These are phyloP conservation scores for Ophiothrix spiculata DNA, from an alignment of 35 echinoderm and acorn worm species.

Conservation along the genomic window DNA sequence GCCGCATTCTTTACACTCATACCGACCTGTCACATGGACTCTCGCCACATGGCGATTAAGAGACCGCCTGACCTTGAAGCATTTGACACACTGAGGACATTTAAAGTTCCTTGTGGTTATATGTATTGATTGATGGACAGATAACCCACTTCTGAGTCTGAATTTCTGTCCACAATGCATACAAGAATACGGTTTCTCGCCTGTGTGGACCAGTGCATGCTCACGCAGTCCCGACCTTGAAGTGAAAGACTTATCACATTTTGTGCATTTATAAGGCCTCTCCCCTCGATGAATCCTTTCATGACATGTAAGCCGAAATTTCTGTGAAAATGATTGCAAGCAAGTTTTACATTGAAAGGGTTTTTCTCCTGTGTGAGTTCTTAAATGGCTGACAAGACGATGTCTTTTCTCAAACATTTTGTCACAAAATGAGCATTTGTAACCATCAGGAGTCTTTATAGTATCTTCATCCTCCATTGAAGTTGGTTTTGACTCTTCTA, in stretches of 20 bases:
- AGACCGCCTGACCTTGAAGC: background rate
- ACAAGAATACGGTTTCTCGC: constrained; percentile 9
- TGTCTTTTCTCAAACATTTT: background rate
- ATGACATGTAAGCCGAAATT: constrained; percentile 40
- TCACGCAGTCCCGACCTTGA: background rate
- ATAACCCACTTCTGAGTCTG: background rate
- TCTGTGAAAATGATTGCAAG: constrained; percentile 60
- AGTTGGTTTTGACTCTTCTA: background rate
- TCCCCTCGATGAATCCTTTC: constrained; percentile 49
- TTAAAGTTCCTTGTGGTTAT: background rate
- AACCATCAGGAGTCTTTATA: background rate
- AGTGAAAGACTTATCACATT: constrained; percentile 45
- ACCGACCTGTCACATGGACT: background rate
- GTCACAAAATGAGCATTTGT: background rate
- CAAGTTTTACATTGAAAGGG: constrained; percentile 67
- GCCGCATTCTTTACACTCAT: background rate
- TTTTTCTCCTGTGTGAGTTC: constrained; percentile 70
- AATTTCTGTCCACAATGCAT: constrained; percentile 8
- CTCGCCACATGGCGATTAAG: background rate
- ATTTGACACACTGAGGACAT: background rate
- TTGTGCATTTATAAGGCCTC: constrained; percentile 31
- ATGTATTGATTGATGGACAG: background rate
- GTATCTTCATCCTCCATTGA: background rate
- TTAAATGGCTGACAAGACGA: constrained; percentile 25
- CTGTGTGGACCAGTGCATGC: constrained; percentile 25